These are phyloP conservation scores for Caenorhabditis macrosperma DNA, from an alignment of 2,888 invertebrate species.

Conservation along the genomic window DNA sequence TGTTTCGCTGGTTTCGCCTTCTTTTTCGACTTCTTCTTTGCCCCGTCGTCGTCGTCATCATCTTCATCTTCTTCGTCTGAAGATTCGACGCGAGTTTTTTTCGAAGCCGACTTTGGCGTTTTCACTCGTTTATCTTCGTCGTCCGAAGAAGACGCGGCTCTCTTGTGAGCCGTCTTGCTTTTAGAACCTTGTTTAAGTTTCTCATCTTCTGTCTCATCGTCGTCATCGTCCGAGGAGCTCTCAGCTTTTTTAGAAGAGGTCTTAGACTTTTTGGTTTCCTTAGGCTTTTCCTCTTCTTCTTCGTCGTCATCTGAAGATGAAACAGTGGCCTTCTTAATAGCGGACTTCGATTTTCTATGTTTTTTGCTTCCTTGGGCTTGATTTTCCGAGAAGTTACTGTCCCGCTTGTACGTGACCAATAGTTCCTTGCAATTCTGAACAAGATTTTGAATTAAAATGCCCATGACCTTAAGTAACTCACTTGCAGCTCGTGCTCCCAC, in stretches of 20 bases:
- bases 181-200: too few relatives aligned
- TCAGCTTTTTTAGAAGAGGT: not conserved
- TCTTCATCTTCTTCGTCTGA: too few relatives aligned
- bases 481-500: constrained; percentile 37
- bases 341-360: not conserved
- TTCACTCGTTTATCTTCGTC: not conserved
- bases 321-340: not conserved
- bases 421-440: constrained; percentile 26
- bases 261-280: not conserved
- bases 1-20: not conserved
- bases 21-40: not conserved
- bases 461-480: not conserved
- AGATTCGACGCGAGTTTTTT: too few relatives aligned
- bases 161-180: constrained; percentile 10
- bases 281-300: not conserved
- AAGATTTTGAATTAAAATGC: not conserved
- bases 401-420: constrained; percentile 8
- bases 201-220: constrained; percentile 9
- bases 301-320: not conserved
- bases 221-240: constrained; percentile 12
- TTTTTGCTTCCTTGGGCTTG: not conserved
- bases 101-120: too few relatives aligned
- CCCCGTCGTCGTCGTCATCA: too few relatives aligned
- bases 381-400: not conserved
- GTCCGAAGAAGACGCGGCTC: not conserved